These are phyloP conservation scores for Rhombomys opimus DNA, from an alignment of 2,113 vertebrate species.

Conservation along the genomic window DNA sequence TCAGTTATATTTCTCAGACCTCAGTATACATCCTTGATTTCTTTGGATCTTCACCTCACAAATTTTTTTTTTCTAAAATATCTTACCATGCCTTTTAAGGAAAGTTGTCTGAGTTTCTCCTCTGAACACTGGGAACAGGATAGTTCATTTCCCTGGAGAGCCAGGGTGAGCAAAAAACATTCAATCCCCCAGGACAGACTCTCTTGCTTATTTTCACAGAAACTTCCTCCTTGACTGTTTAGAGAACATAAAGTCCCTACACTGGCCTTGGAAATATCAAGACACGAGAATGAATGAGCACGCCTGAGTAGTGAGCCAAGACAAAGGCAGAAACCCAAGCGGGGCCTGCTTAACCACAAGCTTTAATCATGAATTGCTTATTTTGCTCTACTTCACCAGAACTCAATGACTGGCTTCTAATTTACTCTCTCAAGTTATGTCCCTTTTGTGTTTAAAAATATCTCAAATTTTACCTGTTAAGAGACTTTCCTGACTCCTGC, in stretches of 20 bases:
- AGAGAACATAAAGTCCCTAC: slow-evolving; percentile 62
- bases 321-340: slow-evolving; percentile 5
- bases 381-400: background rate
- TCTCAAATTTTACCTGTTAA: background rate
- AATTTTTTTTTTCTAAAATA: slow-evolving; percentile 4
- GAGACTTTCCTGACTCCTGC: background rate
- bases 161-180: slow-evolving; percentile 53
- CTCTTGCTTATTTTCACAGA: slow-evolving; percentile 71
- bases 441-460: slow-evolving; percentile 26
- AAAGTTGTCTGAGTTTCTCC: slow-evolving; percentile 42
- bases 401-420: background rate
- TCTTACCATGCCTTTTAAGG: slow-evolving; percentile 16
- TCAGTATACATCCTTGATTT: slow-evolving; percentile 23
- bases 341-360: slow-evolving; percentile 9
- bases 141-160: slow-evolving; percentile 73
- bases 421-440: background rate
- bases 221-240: slow-evolving; percentile 70
- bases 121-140: slow-evolving; percentile 48
- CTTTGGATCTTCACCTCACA: slow-evolving; percentile 6
- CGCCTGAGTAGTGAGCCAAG: slow-evolving; percentile 17
- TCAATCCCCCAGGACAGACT: slow-evolving; percentile 51
- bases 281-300: background rate
- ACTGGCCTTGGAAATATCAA: slow-evolving; percentile 52
- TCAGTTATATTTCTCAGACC: background rate
- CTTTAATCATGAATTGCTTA: background rate